Base-by-base conservation (phyloP, 2,113 vertebrate genomes). In the Cyprinus carpio region DNA sequence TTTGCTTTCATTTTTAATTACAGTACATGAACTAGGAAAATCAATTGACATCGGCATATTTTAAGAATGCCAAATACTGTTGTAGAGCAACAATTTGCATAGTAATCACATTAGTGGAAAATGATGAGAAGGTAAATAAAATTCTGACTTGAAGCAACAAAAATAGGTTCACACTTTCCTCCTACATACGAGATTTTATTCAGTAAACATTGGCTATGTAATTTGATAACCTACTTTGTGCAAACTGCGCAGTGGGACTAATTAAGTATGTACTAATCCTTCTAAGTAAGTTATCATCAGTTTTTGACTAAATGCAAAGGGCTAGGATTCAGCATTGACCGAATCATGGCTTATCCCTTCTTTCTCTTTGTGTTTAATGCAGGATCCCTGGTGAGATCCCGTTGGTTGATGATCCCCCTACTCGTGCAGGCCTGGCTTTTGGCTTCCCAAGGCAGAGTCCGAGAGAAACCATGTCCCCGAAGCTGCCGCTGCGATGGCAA, bases 401-500 rank as follows among this genome's bases (percentile, higher is more conserved):
- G 93, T 93, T 93, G 96, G 90, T 93, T 94, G 90, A 87, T 93
- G 25, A 89, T 94, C 74, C 87, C 89, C 51, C 92, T 92, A 89
- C 90, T 94, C 60, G 91, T 95, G 87, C 95, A 96, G 4, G 92
- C 91, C 79, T 95, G 95, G 91, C 94, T 97, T 89, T 87, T 96
- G 25, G 95, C 93, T 2, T 89, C 92, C 92, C 94, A 96, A 1
- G 92, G 85, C 2, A 85, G 91, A 60, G 93, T 94, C 81, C 96
- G 97, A 74, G 97, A 98, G 94, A 95, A 97, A 87, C 95, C 97
- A 85, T 99, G 98, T 93, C 97, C 97, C 84, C 95, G 89, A 92
- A 98, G 92, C 94, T 99, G 98, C 92, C 94, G 97, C 90, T 99
- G 98, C 49, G 98, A 99, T 85, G 98, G 97, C 89, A 99, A 99